Evolutionary conservation across 2,888 invertebrate genomes (phyloP), one percentile per base, ranked within the genome.

Genomic region (Acleris sparsana): DNA sequence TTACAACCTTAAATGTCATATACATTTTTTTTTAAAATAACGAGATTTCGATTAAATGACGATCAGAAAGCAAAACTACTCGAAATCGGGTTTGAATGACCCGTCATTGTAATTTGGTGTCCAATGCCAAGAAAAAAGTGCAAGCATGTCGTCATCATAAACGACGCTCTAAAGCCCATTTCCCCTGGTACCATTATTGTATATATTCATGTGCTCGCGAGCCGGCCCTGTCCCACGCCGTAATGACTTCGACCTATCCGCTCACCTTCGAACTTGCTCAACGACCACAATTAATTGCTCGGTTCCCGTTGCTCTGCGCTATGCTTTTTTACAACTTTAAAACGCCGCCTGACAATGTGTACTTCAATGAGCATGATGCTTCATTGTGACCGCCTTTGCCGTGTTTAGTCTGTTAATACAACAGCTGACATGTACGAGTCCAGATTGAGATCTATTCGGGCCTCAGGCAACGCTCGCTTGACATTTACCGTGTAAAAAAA

Each of bases 181-280:
- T 2, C 46, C 17, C 7, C 39, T 46, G n/a, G 46, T 17, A 46
- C 46, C n/a, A 46, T 46, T 17, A 51, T 51, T 51, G 51, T 52
- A 25, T 7, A 25, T 29, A 52, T 20, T 18, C 22, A 52, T 16
- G 18, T 25, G 13, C 16, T 25, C 17, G 49, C 20, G 7, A 16
- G n/a, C 43, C 18, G 3, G 43, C 39, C 7, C 16, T 20, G 43
- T 55, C 39, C 18, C 55, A 44, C 20, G 55, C 55, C 44, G 55
- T n/a, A 29, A 25, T 20, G 22, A n/a, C 44, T 43, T 18, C 61
- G 61, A 61, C 61, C 65, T 61, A 56, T 56, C 46, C 51, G 56
- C 56, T 66, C 61, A 66, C 66, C 66, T 61, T 52, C 56, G 61
- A 56, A 51, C 66, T 62, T 49, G 53, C 52, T 61, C 61, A 62